Evolutionary conservation across 2,888 invertebrate species (phyloP), one percentile per base, ranked within the genome.

Genomic region (Yponomeuta plumbellus): DNA sequence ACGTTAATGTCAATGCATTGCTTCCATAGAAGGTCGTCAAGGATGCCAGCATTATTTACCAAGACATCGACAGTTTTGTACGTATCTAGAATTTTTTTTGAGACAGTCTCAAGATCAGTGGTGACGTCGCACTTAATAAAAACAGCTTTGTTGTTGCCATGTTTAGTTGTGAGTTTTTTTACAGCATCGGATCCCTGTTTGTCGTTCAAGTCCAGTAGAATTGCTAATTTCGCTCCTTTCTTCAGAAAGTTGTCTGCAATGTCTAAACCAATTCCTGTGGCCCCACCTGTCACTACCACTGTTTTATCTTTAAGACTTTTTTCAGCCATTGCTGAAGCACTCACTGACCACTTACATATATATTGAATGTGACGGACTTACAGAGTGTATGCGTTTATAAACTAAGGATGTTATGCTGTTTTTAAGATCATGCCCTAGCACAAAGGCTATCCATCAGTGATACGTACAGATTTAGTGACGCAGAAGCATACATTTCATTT

Each of bases 101-200:
- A 87, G 6, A 88, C 80, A 0, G 64, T 67, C 76, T 88, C 85
- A 61, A 92, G 72, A 69, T 93, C 86, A 11, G 68, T 85, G 0
- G 86, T 86, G n/a, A 93, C 92, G 65, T 93, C 92, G 67, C 91
- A 88, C 70, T 85, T 85, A 17, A 91, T 74, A 71, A 91, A 93
- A 5, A 84, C 74, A 0, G 85, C 89, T 70, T 83, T 89, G 21
- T 83, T 80, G 11, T 75, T 71, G 1, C 92, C 93, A 67, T 88
- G 83, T 71, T 88, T 86, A 1, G 80, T 71, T 65, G 83, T 85
- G 8, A 93, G 74, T 20, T 79, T 80, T 11, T 80, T 82, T 0
- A 79, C 82, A 0, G 92, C 84, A 66, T 83, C 81, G 57, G 80
- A 75, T 23, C 92, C 88, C 22, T 78, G 76, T 5, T 81, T 74